Conservation (phyloP, 2,113 vertebrate genomes). For the Dromiciops gliroides region DNA sequence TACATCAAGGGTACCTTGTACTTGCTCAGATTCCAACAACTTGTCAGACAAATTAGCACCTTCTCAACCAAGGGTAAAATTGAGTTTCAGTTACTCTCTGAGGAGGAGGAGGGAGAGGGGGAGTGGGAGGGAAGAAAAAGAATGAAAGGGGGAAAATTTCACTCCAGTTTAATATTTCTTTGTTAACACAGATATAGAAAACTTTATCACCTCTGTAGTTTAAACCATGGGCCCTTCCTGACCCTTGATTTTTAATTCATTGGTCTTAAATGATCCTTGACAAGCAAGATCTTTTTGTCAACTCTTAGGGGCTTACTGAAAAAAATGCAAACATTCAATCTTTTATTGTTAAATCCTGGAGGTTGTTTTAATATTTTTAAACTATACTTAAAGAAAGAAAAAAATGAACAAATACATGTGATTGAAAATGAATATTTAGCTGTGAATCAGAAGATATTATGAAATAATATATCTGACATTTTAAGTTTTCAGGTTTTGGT, state of each 20-base stretch:
- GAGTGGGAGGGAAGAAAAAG: not conserved
- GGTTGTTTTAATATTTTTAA: not conserved
- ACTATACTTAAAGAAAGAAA: constrained; percentile 17
- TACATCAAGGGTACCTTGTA: constrained; percentile 94
- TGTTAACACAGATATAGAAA: constrained; percentile 74
- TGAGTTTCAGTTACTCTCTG: constrained; percentile 88
- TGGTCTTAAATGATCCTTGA: constrained; percentile 80
- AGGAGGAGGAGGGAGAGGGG: not conserved
- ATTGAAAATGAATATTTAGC: not conserved
- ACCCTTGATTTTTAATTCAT: constrained; percentile 79
- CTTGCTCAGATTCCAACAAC: constrained; percentile 91
- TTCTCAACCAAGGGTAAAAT: constrained; percentile 88
- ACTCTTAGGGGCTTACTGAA: not conserved
- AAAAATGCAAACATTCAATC: constrained; percentile 22
- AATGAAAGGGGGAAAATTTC: constrained; percentile 77
- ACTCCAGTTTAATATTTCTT: constrained; percentile 75
- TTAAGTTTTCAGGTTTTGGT: not conserved
- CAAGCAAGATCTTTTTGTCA: constrained; percentile 60
- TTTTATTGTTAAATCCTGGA: constrained; percentile 31
- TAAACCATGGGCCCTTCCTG: constrained; percentile 36
- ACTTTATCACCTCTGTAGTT: constrained; percentile 68
- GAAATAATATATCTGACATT: not conserved
- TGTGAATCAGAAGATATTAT: constrained; percentile 10
- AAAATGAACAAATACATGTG: not conserved
- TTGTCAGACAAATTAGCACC: constrained; percentile 95